Evolutionary conservation across 2,888 invertebrate species (phyloP).

Genomic region (Limenitis arthemis): DNA sequence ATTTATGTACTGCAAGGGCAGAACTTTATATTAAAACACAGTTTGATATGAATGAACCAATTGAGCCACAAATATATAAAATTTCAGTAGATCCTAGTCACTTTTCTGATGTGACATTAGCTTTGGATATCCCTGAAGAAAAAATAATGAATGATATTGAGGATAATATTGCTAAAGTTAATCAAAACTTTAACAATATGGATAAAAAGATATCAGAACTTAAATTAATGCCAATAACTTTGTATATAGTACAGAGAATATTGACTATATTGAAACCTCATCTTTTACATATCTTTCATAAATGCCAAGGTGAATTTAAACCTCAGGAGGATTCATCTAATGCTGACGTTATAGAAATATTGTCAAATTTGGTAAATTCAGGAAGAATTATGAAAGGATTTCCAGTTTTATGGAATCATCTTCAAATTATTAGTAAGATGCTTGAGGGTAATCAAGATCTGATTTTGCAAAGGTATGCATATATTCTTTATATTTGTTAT

Average conservation of each 20-base stretch:
- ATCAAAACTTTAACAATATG: constrained; percentile 24
- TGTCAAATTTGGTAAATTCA: constrained; percentile 24
- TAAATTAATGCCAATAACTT: constrained; percentile 72
- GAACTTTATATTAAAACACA: constrained; percentile 37
- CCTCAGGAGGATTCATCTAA: constrained; percentile 3
- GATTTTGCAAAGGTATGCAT: constrained; percentile 35
- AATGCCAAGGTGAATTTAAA: constrained; percentile 11
- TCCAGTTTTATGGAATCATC: constrained; percentile 40
- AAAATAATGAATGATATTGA: constrained; percentile 32
- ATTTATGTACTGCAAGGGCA: constrained; percentile 33
- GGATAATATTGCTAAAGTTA: constrained; percentile 32
- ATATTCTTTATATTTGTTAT: too few relatives aligned
- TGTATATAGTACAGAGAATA: constrained; percentile 60
- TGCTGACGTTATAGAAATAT: constrained; percentile 17
- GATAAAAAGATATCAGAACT: constrained; percentile 28
- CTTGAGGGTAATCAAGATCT: constrained; percentile 28
- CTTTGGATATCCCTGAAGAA: constrained; percentile 43
- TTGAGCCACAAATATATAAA: constrained; percentile 42
- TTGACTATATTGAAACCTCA: constrained; percentile 37
- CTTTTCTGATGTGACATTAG: constrained; percentile 34
- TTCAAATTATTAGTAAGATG: constrained; percentile 39
- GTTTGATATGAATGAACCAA: constrained; percentile 43
- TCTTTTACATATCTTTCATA: constrained; percentile 21
- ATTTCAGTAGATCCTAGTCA: constrained; percentile 21
- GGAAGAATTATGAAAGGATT: constrained; percentile 38